Evolutionary conservation across 2,888 invertebrate genomes (phyloP), one percentile per base, ranked within the genome.

Genomic region (Melipona bicolor): DNA sequence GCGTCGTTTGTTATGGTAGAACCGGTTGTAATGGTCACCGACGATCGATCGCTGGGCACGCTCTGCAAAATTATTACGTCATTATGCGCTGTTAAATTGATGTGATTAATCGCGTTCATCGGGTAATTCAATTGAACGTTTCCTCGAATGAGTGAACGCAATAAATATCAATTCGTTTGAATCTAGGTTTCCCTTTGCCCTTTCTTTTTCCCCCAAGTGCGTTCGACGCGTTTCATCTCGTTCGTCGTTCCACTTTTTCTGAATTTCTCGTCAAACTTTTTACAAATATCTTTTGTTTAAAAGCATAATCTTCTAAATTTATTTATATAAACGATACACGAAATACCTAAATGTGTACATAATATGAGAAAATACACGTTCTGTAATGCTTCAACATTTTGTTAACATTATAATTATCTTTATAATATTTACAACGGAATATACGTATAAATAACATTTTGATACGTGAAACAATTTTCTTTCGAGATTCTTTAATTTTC

Each of bases 11-110:
- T 72, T 81, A 78, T 67, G 61, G 6, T 24, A 32, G 61, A 68
- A 81, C 78, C 78, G 72, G 81, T 81, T 78, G 78, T 78, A 78
- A 78, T 68, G 81, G 78, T 78, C 78, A 27, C 52, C 43, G n/a
- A 27, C 71, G 61, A 78, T 78, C 71, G 78, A 81, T 81, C 71
- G 71, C 52, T 13, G 43, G 43, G 52, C 52, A 11, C 78, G 17
- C 52, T 68, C 61, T 54, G 54, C 78, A 72, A 81, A 81, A 81
- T 81, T 78, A 78, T 81, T 81, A 81, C 81, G 80, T 77, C 77
- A 81, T 81, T 78, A 78, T 72, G 67, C 69, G 78, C 49, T 59
- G 72, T 78, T 81, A 72, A 78, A 81, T 81, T 68, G 27, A 27
- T 27, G 81, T 68, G 72, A 81, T 81, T 81, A 81, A 78, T 78